Evolutionary conservation across 2,888 invertebrate species (phyloP), one percentile per base, ranked within the genome.

Genomic region (Lepidocyrtinus sp.): DNA sequence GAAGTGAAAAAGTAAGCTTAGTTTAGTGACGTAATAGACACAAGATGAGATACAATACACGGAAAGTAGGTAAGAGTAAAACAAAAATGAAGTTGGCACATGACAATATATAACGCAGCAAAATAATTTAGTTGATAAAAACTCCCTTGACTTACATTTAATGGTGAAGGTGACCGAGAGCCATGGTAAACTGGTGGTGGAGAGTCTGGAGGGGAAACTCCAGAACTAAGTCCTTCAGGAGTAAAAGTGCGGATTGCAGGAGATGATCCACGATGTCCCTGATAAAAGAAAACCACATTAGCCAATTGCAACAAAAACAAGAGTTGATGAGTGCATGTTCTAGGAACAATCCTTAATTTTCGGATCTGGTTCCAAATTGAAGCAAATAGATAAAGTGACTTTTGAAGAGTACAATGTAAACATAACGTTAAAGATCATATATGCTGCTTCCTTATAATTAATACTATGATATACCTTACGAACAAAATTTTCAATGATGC

Each of bases 221-320:
- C 86, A 50, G 75, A 78, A 26, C 82, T 83, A 87, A 94, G 92
- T 87, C 95, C 95, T 87, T 95, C 95, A 0, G 95, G 95, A 21
- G 94, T 94, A 87, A 94, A 95, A 0, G 95, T 94, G 83, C 95
- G 92, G 85, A 95, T 95, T 85, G 95, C 95, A 0, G 95, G 95
- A 0, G 95, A 95, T 0, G 94, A 94, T 5, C 94, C 94, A 55
- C 95, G 93, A 87, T 94, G 94, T 65, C 84, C 87, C 87, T 86
- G 85, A 63, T 50, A 77, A 46, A 22, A 17, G 61, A 68, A 45
- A 45, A 45, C 45, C 7, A 45, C 7, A 45, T 12, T 45, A 12
- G 15, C 50, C 27, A 65, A 65, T n/a, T n/a, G n/a, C n/a, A n/a
- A n/a, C n/a, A 36, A 24, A 64, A 25, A 12, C 45, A 63, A 17